A percentile compares a stretch with the other conserved stretches of the same genome.
These are phyloP conservation scores for Lithophane ornitopus DNA, from an alignment of 2,888 invertebrate genomes.

Conservation along the genomic window DNA sequence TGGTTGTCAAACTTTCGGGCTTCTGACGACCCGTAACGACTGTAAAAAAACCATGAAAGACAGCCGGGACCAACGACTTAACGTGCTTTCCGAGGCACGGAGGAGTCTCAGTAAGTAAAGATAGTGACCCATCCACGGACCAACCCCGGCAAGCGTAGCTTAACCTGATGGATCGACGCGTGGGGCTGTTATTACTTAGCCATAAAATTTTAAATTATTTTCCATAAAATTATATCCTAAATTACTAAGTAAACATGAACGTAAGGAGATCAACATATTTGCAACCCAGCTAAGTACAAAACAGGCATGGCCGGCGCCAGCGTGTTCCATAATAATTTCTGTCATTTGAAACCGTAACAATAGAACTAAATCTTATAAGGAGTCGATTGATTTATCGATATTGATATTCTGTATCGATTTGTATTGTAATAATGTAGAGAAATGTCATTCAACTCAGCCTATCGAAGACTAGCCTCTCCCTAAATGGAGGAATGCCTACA, in stretches of 20 bases:
- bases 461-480: slow-evolving; percentile 4
- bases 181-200: no score
- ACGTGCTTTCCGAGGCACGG: no score
- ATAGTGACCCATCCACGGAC: no score
- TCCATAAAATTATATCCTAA: not conserved
- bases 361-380: slow-evolving; percentile 56
- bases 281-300: slow-evolving; percentile 28
- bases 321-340: slow-evolving; percentile 31
- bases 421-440: slow-evolving; percentile 22
- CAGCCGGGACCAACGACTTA: no score
- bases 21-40: no score
- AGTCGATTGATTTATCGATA: slow-evolving; percentile 52
- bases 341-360: slow-evolving; percentile 57
- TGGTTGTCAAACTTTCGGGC: no score
- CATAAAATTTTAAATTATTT: no score
- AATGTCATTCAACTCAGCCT: slow-evolving; percentile 45
- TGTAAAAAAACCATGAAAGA: no score
- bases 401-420: slow-evolving; percentile 47
- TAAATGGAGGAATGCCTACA: slow-evolving; percentile 19
- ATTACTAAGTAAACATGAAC: slow-evolving; percentile 30
- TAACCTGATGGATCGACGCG: no score
- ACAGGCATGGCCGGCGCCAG: slow-evolving; percentile 44
- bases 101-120: no score
- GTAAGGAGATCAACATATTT: slow-evolving; percentile 30
- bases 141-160: no score